Conservation (phyloP, 2,888 invertebrate genomes). For the Lepidocyrtoides sp. region DNA sequence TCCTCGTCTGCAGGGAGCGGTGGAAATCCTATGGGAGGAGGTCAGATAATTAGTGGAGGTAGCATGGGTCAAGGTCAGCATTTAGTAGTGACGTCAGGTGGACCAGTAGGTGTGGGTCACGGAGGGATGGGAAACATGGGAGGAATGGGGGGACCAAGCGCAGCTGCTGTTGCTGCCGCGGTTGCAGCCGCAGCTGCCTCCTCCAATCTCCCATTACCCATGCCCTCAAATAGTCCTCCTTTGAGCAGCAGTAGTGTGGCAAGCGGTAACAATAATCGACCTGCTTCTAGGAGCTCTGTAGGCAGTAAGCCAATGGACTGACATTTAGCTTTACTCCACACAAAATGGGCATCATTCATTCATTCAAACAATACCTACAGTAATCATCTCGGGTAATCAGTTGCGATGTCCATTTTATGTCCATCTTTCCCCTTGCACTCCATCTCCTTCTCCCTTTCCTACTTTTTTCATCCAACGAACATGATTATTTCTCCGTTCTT, state of each 20-base stretch:
- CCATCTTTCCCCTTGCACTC: background rate
- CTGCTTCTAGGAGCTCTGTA: constrained; percentile 84
- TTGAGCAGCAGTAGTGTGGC: constrained; percentile 80
- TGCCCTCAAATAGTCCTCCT: constrained; percentile 81
- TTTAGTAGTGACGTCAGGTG: constrained; percentile 74
- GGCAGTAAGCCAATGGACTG: constrained; percentile 85
- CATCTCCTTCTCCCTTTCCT: constrained; percentile 12
- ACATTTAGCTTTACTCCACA: constrained; percentile 85
- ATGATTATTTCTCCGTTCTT: background rate
- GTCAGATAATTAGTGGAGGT: constrained; percentile 81
- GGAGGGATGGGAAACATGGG: constrained; percentile 82
- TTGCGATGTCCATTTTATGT: constrained; percentile 61
- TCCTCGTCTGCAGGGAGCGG: constrained; percentile 80
- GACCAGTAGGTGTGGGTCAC: constrained; percentile 70
- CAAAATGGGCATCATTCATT: constrained; percentile 85
- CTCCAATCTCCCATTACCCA: constrained; percentile 80
- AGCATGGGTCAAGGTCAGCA: constrained; percentile 81
- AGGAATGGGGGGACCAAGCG: constrained; percentile 83
- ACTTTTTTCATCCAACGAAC: background rate
- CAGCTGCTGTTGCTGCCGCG: constrained; percentile 81
- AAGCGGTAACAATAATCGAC: constrained; percentile 84
- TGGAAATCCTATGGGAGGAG: constrained; percentile 80
- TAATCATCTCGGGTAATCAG: constrained; percentile 84
- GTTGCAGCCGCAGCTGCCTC: constrained; percentile 82
- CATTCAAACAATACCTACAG: constrained; percentile 84